These are phyloP conservation scores for Mesorhabditis sp. DNA, from an alignment of 2,888 invertebrate species.

Conservation along the genomic window DNA sequence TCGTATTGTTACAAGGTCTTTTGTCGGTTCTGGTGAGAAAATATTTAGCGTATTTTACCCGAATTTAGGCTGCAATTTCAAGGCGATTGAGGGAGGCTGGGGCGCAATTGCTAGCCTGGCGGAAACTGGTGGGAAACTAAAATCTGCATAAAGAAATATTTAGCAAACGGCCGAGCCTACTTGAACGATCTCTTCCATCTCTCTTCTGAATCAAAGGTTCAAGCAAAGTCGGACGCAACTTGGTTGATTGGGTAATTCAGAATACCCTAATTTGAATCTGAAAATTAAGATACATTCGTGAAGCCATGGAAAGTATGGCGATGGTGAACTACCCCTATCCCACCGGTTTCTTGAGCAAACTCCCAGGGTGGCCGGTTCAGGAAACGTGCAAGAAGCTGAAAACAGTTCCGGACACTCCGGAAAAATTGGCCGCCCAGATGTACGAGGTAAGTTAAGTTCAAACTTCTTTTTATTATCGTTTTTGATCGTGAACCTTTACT, in stretches of 20 bases:
- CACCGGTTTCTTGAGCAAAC: constrained; percentile 71
- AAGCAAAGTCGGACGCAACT: constrained; percentile 39
- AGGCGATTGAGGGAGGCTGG: constrained; percentile 78
- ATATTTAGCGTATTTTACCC: not conserved
- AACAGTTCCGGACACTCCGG: constrained; percentile 53
- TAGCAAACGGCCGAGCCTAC: constrained; percentile 71
- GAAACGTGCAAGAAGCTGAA: constrained; percentile 64
- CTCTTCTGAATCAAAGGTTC: constrained; percentile 63
- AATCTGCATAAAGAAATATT: not conserved
- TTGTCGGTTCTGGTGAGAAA: constrained; percentile 62
- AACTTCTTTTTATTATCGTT: not conserved
- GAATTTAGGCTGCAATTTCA: constrained; percentile 50
- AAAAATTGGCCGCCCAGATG: constrained; percentile 31
- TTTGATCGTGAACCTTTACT: constrained; percentile 33
- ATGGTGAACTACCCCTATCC: constrained; percentile 94
- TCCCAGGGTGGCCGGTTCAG: constrained; percentile 73
- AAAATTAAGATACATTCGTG: constrained; percentile 18
- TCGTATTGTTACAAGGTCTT: constrained; percentile 75
- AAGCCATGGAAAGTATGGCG: constrained; percentile 69
- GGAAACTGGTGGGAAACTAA: constrained; percentile 60
- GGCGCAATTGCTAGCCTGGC: constrained; percentile 65
- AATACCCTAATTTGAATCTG: not conserved
- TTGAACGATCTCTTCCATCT: constrained; percentile 74
- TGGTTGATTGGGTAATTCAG: constrained; percentile 18
- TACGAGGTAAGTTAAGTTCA: constrained; percentile 19